A percentile compares a stretch with the other conserved stretches of the same genome.
Evolutionary conservation across 1,140 invertebrate genomes (phyloP).

Genomic region (Pectinophora gossypiella): DNA sequence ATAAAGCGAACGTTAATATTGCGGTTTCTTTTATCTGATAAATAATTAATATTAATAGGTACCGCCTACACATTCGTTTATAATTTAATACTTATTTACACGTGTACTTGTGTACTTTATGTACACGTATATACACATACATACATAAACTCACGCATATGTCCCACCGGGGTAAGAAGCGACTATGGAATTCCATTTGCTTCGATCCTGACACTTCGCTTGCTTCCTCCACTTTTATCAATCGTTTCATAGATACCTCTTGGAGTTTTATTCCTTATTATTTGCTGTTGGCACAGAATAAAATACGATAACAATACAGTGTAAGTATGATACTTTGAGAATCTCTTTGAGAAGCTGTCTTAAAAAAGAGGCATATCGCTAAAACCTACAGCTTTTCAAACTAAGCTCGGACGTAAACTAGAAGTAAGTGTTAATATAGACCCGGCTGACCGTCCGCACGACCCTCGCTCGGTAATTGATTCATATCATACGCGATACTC

Average conservation of each 20-base stretch:
- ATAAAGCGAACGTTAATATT: neutral
- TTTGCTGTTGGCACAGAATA: too few species aligned
- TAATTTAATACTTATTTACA: too few species aligned
- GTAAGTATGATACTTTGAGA: neutral
- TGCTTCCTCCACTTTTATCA: too few species aligned
- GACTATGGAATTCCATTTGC: too few species aligned
- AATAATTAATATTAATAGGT: neutral
- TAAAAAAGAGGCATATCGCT: neutral
- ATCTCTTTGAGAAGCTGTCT: neutral
- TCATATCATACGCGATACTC: constrained; percentile 34
- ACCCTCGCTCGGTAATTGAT: constrained; percentile 32
- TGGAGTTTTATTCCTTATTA: too few species aligned
- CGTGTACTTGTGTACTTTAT: too few species aligned
- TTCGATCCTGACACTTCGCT: too few species aligned
- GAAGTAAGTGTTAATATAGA: neutral
- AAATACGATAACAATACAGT: neutral
- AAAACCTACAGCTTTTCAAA: neutral
- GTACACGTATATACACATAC: too few species aligned
- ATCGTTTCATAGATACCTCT: too few species aligned
- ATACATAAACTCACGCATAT: too few species aligned
- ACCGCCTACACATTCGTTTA: neutral
- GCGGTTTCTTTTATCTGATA: neutral
- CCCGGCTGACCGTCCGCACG: neutral
- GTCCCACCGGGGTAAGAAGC: too few species aligned
- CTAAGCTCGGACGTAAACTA: neutral